Evolutionary conservation across 2,888 invertebrate species (phyloP), one percentile per base, ranked within the genome.

Genomic region (Uropetala carovei): DNA sequence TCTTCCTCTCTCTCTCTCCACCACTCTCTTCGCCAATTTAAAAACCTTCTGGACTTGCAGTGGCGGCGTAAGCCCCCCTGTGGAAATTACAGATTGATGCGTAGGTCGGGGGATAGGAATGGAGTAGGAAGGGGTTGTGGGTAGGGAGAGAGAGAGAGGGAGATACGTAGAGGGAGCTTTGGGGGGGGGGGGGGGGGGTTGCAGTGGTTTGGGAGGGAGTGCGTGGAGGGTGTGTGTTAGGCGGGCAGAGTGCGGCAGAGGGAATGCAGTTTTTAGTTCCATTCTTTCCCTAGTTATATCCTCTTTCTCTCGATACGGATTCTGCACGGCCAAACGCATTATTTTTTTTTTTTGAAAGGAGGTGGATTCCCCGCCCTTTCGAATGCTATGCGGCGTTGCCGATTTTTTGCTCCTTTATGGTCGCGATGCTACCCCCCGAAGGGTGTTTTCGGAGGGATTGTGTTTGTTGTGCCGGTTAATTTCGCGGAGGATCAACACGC

Each of bases 41-140:
- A 75, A 75, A 75, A 75, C 75, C 75, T 75, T 75, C 75, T 75
- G 75, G 75, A 75, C 75, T 75, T 75, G 75, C 75, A 75, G 75
- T 75, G 75, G 75, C 22, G 75, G n/a, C 64, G 11, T 18, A n/a
- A n/a, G 16, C 64, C n/a, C 75, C 75, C 75, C 27, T 27, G 75
- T 22, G 22, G 22, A 75, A 27, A 75, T 75, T 22, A 27, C 75
- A 75, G 75, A 75, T 75, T 75, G 64, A 64, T 64, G 75, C 75
- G 75, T 22, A n/a, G n/a, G n/a, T n/a, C n/a, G n/a, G n/a, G n/a
- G n/a, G n/a, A n/a, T n/a, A n/a, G n/a, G n/a, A n/a, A n/a, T n/a
- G n/a, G n/a, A n/a, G n/a, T n/a, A n/a, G n/a, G n/a, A n/a, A n/a
- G n/a, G n/a, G n/a, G n/a, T n/a, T n/a, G n/a, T n/a, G n/a, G n/a